A percentile compares a stretch with the other conserved stretches of the same genome.
Evolutionary conservation across 1,140 invertebrate species (phyloP).

Genomic region (Drosophila subobscura): DNA sequence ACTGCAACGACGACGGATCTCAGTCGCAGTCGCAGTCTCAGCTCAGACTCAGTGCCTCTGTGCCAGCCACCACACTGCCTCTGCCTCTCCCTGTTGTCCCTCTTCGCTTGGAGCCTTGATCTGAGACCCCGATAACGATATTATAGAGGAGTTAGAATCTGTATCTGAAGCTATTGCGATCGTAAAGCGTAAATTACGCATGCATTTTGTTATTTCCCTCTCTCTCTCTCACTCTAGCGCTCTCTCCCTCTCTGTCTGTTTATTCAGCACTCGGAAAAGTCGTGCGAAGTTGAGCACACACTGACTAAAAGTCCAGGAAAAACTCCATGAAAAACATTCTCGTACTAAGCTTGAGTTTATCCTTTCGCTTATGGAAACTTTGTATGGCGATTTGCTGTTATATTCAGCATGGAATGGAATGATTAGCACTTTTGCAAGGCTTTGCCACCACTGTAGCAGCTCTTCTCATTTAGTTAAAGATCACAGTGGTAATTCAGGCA

Average conservation of each 20-base stretch:
- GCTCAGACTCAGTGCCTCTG: background rate
- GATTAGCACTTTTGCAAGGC: conserved; percentile 5
- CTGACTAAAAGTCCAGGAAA: background rate
- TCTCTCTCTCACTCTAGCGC: background rate
- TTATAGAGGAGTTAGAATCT: conserved; percentile 44
- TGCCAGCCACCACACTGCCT: background rate
- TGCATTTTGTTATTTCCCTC: conserved; percentile 32
- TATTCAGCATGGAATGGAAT: background rate
- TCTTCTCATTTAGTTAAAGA: conserved; percentile 41
- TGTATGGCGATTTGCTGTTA: too few species aligned
- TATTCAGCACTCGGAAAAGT: conserved; percentile 41
- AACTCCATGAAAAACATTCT: background rate
- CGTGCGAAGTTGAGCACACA: conserved; percentile 49
- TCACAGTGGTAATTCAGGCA: conserved; percentile 8
- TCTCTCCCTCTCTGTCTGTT: background rate
- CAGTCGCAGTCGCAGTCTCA: conserved; percentile 12
- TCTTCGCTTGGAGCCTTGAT: conserved; percentile 12
- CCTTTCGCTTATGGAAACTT: background rate
- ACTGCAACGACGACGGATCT: too few species aligned
- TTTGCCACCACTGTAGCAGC: conserved; percentile 11
- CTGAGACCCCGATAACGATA: conserved; percentile 43
- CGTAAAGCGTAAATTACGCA: conserved; percentile 71
- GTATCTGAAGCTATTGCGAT: conserved; percentile 45
- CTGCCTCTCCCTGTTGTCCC: background rate
- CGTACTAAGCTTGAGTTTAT: background rate